A percentile compares a stretch with the other conserved stretches of the same genome.
These are phyloP conservation scores for Venustoraphidia nigricollis DNA, from an alignment of 2,888 invertebrate species.

Conservation along the genomic window DNA sequence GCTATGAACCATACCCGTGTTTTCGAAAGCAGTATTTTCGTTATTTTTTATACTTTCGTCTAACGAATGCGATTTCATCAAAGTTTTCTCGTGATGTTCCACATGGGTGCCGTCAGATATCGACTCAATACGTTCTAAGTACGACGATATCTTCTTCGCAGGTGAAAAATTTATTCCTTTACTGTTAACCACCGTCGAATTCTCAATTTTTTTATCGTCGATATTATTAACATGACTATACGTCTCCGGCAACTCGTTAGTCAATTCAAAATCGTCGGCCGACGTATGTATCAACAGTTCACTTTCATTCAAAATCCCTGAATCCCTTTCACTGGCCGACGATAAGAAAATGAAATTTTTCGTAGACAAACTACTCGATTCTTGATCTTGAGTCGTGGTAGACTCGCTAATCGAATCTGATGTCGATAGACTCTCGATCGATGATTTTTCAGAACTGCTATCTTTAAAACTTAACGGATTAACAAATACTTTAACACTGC, in stretches of 20 bases:
- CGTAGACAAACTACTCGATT: background rate
- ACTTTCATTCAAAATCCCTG: constrained; percentile 1
- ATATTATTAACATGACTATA: background rate
- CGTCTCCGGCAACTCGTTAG: background rate
- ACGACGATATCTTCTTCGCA: constrained; percentile 2
- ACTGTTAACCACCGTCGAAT: background rate
- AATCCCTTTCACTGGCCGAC: constrained; percentile 1
- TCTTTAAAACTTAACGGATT: constrained; percentile 27
- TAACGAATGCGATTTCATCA: constrained; percentile 26
- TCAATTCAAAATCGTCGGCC: constrained; percentile 3
- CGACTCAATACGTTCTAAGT: constrained; percentile 24
- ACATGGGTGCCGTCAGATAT: constrained; percentile 20
- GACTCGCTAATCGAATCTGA: constrained; percentile 19
- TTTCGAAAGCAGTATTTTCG: constrained; percentile 29
- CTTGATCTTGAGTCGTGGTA: constrained; percentile 9
- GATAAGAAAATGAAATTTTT: background rate
- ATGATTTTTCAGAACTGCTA: constrained; percentile 19
- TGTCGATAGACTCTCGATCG: constrained; percentile 21
- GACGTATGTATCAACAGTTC: background rate
- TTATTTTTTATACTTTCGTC: constrained; percentile 27
- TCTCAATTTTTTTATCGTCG: background rate
- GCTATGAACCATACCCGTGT: constrained; percentile 33
- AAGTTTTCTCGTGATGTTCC: background rate
- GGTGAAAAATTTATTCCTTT: constrained; percentile 2
- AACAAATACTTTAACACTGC: constrained; percentile 26